A percentile compares a stretch with the other conserved stretches of the same genome.
phyloP scores from a whole-genome alignment of 2,888 invertebrate genomes.

The Pardosa pseudoannulata region DNA sequence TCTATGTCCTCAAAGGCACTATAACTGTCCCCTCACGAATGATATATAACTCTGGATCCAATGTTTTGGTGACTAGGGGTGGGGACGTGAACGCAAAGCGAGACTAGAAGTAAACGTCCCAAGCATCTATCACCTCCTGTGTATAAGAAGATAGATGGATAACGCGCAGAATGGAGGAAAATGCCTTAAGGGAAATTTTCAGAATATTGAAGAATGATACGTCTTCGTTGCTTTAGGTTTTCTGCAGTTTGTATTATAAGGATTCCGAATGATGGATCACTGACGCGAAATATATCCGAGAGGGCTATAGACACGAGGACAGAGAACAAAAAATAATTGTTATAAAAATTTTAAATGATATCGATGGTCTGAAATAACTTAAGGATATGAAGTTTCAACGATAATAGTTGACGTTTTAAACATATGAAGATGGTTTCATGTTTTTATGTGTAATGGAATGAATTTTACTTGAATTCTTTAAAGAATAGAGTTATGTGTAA shows the following conservation, averaged over 20 bases:
- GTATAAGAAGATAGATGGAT: constrained; percentile 10
- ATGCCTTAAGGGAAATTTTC: neutral
- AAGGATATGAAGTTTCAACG: no score
- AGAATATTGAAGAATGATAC: neutral
- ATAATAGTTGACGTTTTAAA: no score
- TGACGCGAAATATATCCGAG: neutral
- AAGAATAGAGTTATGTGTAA: no score
- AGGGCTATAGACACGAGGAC: no score
- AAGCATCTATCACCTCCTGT: constrained; percentile 12
- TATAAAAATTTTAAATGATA: no score
- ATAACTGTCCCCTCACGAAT: neutral
- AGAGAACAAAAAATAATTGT: no score
- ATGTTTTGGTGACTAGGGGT: constrained; percentile 5
- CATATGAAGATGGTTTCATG: no score
- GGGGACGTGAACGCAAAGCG: neutral
- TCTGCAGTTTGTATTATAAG: neutral
- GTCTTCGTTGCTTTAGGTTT: neutral
- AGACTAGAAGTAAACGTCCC: neutral
- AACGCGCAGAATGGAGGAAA: neutral
- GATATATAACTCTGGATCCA: constrained; percentile 2
- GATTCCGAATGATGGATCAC: neutral
- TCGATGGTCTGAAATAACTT: no score
- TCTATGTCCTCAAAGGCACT: neutral
- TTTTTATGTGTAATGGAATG: no score
- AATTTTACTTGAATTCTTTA: no score